A percentile compares a stretch with the other conserved stretches of the same genome.
Conservation (phyloP, 2,888 invertebrate species). For the Orchestes rusci region DNA sequence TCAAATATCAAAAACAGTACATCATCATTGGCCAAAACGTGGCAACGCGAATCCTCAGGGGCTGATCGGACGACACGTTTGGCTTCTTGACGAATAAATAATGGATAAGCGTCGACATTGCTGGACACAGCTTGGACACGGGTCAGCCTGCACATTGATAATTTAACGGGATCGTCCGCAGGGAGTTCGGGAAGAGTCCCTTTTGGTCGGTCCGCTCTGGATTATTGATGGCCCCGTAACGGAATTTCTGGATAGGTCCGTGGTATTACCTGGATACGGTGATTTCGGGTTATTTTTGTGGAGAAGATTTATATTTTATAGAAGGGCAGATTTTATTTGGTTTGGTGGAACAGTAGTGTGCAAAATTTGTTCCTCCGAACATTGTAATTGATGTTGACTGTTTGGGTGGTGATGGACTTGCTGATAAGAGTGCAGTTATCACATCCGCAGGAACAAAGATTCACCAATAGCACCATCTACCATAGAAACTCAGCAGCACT, state of each 20-base stretch:
- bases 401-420: too few relatives aligned
- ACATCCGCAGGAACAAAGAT: too few relatives aligned
- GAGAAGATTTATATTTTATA: too few relatives aligned
- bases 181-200: slow-evolving; percentile 24
- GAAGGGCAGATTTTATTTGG: too few relatives aligned
- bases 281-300: not conserved
- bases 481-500: too few relatives aligned
- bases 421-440: too few relatives aligned
- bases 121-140: slow-evolving; percentile 21
- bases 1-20: too few relatives aligned
- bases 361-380: too few relatives aligned
- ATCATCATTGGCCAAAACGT: too few relatives aligned
- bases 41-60: slow-evolving; percentile 15
- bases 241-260: slow-evolving; percentile 16
- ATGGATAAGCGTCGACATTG: slow-evolving; percentile 24
- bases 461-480: too few relatives aligned
- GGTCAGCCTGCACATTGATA: slow-evolving; percentile 22
- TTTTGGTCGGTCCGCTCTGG: slow-evolving; percentile 19
- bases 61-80: slow-evolving; percentile 20
- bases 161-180: slow-evolving; percentile 20
- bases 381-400: too few relatives aligned
- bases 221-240: slow-evolving; percentile 19
- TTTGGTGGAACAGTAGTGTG: too few relatives aligned
- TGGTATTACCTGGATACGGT: slow-evolving; percentile 5
- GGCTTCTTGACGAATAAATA: slow-evolving; percentile 24